These are phyloP conservation scores for Bombus pascuorum DNA, from an alignment of 1,140 invertebrate species.

Conservation along the genomic window DNA sequence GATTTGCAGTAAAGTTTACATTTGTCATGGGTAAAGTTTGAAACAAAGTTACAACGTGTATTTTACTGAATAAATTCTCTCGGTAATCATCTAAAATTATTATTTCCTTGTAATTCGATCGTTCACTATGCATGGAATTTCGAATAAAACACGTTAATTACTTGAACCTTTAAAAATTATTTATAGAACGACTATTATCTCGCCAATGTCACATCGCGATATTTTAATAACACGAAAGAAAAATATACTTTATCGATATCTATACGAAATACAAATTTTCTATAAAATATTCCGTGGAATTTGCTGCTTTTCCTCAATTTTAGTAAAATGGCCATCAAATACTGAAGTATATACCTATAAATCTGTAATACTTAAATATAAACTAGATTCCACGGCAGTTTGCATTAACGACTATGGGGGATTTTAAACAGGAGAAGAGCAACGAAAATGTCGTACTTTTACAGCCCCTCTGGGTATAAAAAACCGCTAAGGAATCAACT, in stretches of 20 bases:
- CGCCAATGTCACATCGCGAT: neutral
- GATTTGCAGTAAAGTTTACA: too few species aligned
- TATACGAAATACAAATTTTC: neutral
- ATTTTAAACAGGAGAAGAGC: neutral
- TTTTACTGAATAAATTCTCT: too few species aligned
- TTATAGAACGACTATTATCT: neutral
- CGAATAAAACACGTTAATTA: neutral
- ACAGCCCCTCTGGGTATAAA: neutral
- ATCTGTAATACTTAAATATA: neutral
- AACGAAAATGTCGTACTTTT: conserved; percentile 4
- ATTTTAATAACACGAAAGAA: too few species aligned
- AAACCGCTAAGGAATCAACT: conserved; percentile 3
- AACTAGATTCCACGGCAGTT: neutral
- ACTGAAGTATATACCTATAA: neutral
- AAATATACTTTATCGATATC: neutral
- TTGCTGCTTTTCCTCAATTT: neutral
- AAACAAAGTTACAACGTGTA: too few species aligned
- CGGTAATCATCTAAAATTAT: too few species aligned
- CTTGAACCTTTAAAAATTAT: neutral
- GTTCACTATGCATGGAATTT: neutral
- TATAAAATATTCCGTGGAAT: neutral
- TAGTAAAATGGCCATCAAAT: neutral
- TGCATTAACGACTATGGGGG: neutral
- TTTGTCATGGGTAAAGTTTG: too few species aligned
- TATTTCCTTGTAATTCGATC: neutral